phyloP scores from a whole-genome alignment of 2,797 vertebrate genomes.

The Malurus leucopterus region DNA sequence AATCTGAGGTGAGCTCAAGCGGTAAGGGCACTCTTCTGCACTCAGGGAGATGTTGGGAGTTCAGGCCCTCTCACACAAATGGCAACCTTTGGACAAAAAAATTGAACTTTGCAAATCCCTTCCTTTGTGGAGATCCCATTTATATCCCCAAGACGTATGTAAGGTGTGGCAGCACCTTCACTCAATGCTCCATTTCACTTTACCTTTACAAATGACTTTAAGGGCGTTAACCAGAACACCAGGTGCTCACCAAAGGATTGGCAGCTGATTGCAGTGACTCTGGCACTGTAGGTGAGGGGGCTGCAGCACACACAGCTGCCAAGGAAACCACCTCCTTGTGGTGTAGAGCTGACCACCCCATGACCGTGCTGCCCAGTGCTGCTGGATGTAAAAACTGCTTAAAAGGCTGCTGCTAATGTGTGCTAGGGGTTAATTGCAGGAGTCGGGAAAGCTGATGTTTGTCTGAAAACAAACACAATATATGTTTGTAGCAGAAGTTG shows the following conservation, averaged over 20 bases:
- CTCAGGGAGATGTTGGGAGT: not conserved
- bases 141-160: not conserved
- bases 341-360: not conserved
- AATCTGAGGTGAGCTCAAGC: not conserved
- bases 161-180: not conserved
- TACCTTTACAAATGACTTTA: not conserved
- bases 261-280: not conserved
- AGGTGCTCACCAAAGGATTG: not conserved
- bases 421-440: slow-evolving; percentile 51
- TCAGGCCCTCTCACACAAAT: not conserved
- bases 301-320: not conserved
- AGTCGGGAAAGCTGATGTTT: slow-evolving; percentile 34
- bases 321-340: not conserved
- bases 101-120: not conserved
- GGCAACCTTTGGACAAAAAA: not conserved
- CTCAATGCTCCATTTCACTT: fast-evolving
- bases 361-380: fast-evolving
- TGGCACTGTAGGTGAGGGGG: not conserved
- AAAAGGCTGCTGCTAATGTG: not conserved
- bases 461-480: slow-evolving; percentile 27
- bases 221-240: not conserved
- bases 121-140: not conserved
- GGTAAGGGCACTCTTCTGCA: not conserved
- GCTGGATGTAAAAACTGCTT: not conserved
- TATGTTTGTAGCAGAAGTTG: slow-evolving; percentile 41